These are phyloP conservation scores for Odocoileus hemionus DNA, from an alignment of 2,113 vertebrate species.

Conservation along the genomic window DNA sequence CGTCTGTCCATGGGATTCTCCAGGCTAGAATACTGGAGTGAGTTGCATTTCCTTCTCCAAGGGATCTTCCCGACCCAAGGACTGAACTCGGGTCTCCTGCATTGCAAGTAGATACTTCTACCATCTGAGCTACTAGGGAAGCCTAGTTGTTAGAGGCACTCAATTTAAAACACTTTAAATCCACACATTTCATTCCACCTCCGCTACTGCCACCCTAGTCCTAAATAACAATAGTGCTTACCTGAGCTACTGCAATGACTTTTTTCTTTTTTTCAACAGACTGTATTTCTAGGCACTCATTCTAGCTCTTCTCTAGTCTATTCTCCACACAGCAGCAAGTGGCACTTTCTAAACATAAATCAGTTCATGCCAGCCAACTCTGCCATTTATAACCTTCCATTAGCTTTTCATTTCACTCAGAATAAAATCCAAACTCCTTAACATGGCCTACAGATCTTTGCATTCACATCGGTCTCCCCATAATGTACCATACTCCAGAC, in stretches of 20 bases:
- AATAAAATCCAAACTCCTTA: not conserved
- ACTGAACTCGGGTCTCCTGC: not conserved
- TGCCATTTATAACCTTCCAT: not conserved
- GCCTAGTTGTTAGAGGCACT: not conserved
- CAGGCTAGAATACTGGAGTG: not conserved
- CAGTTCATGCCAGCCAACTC: not conserved
- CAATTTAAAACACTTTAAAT: slow-evolving; percentile 16
- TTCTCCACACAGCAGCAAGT: not conserved
- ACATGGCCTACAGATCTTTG: not conserved
- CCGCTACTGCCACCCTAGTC: not conserved
- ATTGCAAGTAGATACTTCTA: not conserved
- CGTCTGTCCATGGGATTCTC: not conserved
- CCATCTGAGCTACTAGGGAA: not conserved
- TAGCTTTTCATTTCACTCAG: not conserved
- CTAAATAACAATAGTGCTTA: not conserved
- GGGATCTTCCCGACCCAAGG: not conserved
- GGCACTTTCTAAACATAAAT: not conserved
- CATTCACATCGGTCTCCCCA: not conserved
- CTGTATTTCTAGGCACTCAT: not conserved
- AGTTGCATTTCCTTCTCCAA: not conserved
- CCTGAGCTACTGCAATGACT: not conserved
- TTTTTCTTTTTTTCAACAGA: not conserved
- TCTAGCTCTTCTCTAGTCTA: not conserved
- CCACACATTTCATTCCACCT: not conserved
- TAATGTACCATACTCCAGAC: not conserved